These are phyloP conservation scores for Tragelaphus buxtoni DNA, from an alignment of 2,113 vertebrate genomes.

Conservation along the genomic window DNA sequence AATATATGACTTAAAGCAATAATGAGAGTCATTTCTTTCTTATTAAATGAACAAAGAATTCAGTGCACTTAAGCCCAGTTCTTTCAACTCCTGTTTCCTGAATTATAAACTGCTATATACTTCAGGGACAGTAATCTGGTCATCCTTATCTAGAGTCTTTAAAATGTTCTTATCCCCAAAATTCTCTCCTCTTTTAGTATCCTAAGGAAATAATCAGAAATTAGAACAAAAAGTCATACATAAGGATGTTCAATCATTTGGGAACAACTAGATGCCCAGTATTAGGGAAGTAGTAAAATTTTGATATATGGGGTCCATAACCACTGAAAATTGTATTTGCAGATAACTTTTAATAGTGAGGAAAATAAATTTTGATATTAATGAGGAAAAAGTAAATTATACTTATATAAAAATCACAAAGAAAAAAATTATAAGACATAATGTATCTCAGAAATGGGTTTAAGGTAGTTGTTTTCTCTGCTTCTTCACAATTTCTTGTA, in stretches of 20 bases:
- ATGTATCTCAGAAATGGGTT: neutral
- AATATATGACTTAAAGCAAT: neutral
- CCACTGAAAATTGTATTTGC: neutral
- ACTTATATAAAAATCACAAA: neutral
- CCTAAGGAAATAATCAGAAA: slow-evolving; percentile 6
- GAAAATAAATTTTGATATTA: neutral
- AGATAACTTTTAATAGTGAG: slow-evolving; percentile 2
- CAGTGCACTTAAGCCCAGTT: neutral
- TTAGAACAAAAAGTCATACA: neutral
- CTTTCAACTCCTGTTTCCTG: neutral
- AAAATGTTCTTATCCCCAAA: neutral
- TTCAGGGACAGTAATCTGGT: neutral
- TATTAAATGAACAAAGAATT: neutral
- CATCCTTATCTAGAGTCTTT: neutral
- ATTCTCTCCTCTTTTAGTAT: neutral
- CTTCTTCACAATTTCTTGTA: neutral
- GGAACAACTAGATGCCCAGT: neutral
- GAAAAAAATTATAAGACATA: neutral
- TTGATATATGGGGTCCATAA: neutral
- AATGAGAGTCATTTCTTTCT: neutral
- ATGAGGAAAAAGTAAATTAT: neutral
- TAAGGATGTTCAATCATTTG: neutral
- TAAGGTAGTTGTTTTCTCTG: neutral
- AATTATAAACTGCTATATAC: neutral
- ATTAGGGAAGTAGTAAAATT: neutral